Conservation (phyloP, 1,140 invertebrate genomes). For the Euura saliciscinereae region DNA sequence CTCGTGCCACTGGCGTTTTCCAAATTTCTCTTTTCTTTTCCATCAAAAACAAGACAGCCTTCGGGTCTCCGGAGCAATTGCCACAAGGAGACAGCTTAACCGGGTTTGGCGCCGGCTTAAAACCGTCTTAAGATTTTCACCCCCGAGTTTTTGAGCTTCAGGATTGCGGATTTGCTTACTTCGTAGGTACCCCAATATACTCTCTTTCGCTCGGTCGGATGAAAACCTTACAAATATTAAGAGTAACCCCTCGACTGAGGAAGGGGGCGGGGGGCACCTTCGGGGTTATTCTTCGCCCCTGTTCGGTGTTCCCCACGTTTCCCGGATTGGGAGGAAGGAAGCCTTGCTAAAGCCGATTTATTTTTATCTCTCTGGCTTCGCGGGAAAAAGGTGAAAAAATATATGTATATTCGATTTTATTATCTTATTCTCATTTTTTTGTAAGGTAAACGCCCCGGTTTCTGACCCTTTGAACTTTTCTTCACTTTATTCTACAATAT, state of each 20-base stretch:
- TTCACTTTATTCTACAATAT: too few species aligned
- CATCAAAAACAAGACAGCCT: too few species aligned
- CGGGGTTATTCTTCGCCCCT: slow-evolving; percentile 16
- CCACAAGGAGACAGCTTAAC: too few species aligned
- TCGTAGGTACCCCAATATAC: slow-evolving; percentile 20
- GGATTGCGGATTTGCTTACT: slow-evolving; percentile 40
- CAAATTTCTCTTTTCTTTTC: too few species aligned
- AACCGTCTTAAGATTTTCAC: slow-evolving; percentile 37
- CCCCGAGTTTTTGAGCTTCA: slow-evolving; percentile 32
- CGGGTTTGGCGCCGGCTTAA: slow-evolving; percentile 4
- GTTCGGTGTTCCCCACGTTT: neutral
- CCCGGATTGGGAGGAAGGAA: slow-evolving; percentile 26
- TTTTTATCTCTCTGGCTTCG: slow-evolving; percentile 36
- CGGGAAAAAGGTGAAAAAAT: neutral
- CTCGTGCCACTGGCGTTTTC: too few species aligned
- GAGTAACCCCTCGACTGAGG: slow-evolving; percentile 40
- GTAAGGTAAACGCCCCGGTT: too few species aligned
- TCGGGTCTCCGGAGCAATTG: too few species aligned
- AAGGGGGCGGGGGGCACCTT: slow-evolving; percentile 10
- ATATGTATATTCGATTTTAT: too few species aligned
- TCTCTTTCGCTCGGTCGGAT: slow-evolving; percentile 27
- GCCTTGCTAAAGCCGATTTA: slow-evolving; percentile 48
- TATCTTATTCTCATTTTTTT: too few species aligned
- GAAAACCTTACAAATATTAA: slow-evolving; percentile 55
- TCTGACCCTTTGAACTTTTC: too few species aligned